Evolutionary conservation across 2,797 vertebrate genomes (phyloP).

Genomic region (Emys orbicularis): DNA sequence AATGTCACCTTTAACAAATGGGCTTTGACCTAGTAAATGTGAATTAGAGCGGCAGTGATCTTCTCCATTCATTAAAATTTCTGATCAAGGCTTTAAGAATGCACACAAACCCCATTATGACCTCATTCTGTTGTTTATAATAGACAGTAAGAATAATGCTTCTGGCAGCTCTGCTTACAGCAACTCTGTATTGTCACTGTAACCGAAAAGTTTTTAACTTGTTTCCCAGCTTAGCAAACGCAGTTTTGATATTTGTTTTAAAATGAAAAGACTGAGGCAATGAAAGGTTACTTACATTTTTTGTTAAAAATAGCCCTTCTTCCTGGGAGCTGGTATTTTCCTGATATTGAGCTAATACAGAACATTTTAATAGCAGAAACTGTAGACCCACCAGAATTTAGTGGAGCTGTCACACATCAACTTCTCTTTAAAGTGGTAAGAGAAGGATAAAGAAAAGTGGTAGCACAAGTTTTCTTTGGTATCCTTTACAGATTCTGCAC

Average conservation of each 20-base stretch:
- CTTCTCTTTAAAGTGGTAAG: background rate
- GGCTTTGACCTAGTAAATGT: background rate
- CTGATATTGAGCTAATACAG: background rate
- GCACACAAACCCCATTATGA: background rate
- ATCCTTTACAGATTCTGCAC: background rate
- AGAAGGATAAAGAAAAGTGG: background rate
- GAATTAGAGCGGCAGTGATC: background rate
- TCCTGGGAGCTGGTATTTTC: background rate
- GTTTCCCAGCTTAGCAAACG: background rate
- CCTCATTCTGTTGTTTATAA: background rate
- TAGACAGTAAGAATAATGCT: background rate
- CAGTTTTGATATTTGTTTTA: background rate
- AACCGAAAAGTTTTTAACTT: background rate
- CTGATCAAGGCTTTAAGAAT: fast-evolving
- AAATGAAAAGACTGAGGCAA: background rate
- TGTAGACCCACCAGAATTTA: background rate
- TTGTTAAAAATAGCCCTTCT: background rate
- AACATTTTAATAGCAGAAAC: background rate
- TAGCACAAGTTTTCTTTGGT: background rate
- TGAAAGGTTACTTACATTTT: background rate
- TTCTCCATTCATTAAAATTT: background rate
- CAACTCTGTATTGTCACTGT: background rate
- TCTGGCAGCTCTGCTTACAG: background rate
- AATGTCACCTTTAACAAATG: background rate
- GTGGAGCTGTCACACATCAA: no score